Percentiles rank a stretch among this genome's conserved stretches.
Conservation (phyloP, 2,888 invertebrate species). For the Oscheius onirici region DNA sequence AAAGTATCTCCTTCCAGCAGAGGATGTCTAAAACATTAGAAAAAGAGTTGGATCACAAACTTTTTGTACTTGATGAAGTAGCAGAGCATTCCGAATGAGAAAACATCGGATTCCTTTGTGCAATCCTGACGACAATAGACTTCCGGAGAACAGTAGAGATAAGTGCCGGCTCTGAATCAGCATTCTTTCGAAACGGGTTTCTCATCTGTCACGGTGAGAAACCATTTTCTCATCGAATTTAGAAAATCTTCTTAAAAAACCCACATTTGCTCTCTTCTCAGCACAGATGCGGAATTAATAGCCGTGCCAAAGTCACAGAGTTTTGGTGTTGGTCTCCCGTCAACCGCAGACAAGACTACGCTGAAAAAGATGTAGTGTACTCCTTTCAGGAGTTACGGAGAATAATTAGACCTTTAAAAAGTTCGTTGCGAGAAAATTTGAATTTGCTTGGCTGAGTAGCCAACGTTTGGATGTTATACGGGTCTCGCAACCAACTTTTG, state of each 20-base stretch:
- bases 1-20: too few relatives aligned
- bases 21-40: too few relatives aligned
- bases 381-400: too few relatives aligned
- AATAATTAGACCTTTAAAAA: too few relatives aligned
- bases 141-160: background rate
- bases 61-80: background rate
- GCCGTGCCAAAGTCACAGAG: constrained; percentile 1
- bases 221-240: too few relatives aligned
- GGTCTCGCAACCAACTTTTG: too few relatives aligned
- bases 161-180: background rate
- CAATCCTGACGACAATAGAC: background rate
- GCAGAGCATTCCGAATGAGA: background rate
- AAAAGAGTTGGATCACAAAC: background rate
- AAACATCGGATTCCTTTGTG: background rate
- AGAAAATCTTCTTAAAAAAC: background rate
- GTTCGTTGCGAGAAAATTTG: too few relatives aligned
- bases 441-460: too few relatives aligned
- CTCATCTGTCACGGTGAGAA: too few relatives aligned
- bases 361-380: background rate
- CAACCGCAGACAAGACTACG: background rate
- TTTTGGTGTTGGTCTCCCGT: background rate
- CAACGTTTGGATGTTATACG: too few relatives aligned
- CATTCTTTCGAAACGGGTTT: too few relatives aligned
- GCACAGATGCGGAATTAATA: background rate
- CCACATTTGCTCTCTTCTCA: background rate